These are phyloP conservation scores for Aethina tumida DNA, from an alignment of 1,140 invertebrate genomes.

Conservation along the genomic window DNA sequence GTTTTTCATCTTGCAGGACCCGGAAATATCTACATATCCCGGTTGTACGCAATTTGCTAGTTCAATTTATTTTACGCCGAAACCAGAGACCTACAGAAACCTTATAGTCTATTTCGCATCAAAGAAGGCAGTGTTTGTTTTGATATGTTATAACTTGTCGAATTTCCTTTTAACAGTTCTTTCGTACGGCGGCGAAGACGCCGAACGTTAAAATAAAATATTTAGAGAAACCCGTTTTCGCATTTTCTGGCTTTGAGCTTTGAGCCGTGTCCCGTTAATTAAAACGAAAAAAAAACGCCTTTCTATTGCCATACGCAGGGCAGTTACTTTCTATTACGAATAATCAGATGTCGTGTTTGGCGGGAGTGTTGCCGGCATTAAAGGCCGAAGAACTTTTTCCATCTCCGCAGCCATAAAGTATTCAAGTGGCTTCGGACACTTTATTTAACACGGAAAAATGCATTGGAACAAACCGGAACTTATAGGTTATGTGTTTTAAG, in stretches of 20 bases:
- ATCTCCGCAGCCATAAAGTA: no score
- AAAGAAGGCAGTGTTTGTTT: constrained; percentile 7
- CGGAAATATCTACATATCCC: background rate
- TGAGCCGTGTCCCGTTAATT: background rate
- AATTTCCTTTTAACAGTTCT: constrained; percentile 4
- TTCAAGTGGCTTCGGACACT: no score
- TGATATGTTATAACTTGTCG: constrained; percentile 3
- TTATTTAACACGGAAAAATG: no score
- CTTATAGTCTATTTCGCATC: constrained; percentile 4
- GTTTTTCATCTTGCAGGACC: background rate
- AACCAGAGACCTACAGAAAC: no score
- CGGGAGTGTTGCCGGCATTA: no score
- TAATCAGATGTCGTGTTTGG: no score
- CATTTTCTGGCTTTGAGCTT: constrained; percentile 3
- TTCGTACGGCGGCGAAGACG: background rate
- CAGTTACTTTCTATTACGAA: no score
- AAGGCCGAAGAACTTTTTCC: no score
- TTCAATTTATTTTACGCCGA: constrained; percentile 10
- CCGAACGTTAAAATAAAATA: background rate
- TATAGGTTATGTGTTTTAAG: no score
- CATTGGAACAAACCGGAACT: no score
- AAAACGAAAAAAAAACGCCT: no score
- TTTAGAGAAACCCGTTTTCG: background rate
- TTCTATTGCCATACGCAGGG: no score
- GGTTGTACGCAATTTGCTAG: constrained; percentile 7